Evolutionary conservation across 2,888 invertebrate genomes (phyloP), one percentile per base, ranked within the genome.

Genomic region (Uloborus plumipes): DNA sequence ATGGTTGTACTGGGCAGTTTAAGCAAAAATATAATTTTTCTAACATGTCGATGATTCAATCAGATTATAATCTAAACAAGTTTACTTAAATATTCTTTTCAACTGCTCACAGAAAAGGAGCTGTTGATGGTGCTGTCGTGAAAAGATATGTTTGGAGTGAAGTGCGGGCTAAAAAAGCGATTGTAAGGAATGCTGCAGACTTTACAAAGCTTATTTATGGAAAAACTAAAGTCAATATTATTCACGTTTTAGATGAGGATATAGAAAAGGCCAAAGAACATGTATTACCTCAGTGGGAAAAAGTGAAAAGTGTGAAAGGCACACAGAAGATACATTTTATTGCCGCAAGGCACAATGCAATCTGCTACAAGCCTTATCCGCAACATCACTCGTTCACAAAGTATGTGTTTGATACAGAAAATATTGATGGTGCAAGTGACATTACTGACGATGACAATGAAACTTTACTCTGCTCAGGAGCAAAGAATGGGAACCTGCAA

Each of bases 161-260:
- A 59, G 39, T 59, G 6, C 59, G 13, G 2, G 59, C 59, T 59
- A 59, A 59, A 20, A 59, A 59, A 20, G 20, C 22, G 22, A 11
- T 59, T 59, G 59, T 59, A n/a, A 59, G 59, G 22, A 59, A 59
- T 59, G 59, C 59, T 20, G 59, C 59, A 13, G n/a, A 59, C n/a
- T 59, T 59, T 15, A 18, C 6, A 59, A 59, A 59, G 22, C 2
- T 59, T 6, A 22, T 59, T 59, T 0, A 59, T 9, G 59, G 59
- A n/a, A 59, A 59, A 59, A 59, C 22, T 0, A 59, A 59, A 13
- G 20, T 59, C 16, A 59, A 59, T 13, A 9, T 18, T n/a, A 7
- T 39, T 9, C 39, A 11, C 11, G 22, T 59, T n/a, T 59, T 22
- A 18, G 22, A 59, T 0, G 59, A 20, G 22, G 59, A 59, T 22